Evolutionary conservation across 2,113 vertebrate species (phyloP), one percentile per base, ranked within the genome.

Genomic region (Calonectris borealis): DNA sequence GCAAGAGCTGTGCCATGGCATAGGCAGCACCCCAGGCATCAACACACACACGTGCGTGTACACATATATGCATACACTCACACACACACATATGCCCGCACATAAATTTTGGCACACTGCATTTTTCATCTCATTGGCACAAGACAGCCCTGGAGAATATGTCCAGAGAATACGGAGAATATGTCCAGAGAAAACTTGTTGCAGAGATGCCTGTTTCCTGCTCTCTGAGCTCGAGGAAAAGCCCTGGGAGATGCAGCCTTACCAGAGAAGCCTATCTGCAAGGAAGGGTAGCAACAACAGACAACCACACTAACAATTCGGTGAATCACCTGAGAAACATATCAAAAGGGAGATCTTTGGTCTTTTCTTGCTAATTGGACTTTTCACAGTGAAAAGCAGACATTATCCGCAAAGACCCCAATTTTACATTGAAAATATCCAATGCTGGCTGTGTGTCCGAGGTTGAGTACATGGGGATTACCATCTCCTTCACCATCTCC

Each of bases 41-140:
- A 34, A 54, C 19, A 9, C 13, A 4, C 3, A 1, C n/a, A 20
- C 2, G 1, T 20, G 18, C 3, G 1, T 22, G 29, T 32, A 29
- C 15, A 24, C 7, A 24, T 15, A 7, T 9, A 27, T 2, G 13
- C 12, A 8, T n/a, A 25, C 16, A 8, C 10, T 29, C 46, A 7
- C 51, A 12, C 48, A 24, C 31, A 21, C 24, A 29, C 8, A 11
- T 18, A 40, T 14, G 7, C 13, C 49, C 2, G 0, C 40, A 19
- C 19, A 8, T 26, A 40, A 13, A 75, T 31, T 20, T 38, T 46
- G 46, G 15, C 34, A 57, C 21, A 14, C 11, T 42, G 16, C 14
- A 7, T 8, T 57, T 65, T 57, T 49, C 31, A 34, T 44, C 44
- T 65, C 31, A 9, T 24, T 52, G 19, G 7, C 22, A 54, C 24